These are phyloP conservation scores for Myotis brandtii DNA, from an alignment of 2,113 vertebrate genomes.

Conservation along the genomic window DNA sequence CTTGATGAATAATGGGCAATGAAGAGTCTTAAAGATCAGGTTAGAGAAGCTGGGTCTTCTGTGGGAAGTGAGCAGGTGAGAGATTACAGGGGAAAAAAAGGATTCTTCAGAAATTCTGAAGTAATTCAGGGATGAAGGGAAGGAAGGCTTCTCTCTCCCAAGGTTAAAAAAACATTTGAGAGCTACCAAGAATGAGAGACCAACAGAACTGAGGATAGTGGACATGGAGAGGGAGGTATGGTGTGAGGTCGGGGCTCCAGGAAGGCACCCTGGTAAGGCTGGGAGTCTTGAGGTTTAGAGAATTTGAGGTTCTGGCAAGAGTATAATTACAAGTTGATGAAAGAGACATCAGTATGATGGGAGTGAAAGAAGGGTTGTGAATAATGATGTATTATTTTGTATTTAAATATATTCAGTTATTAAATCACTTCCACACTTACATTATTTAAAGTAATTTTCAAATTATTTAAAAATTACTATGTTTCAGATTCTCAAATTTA, in stretches of 20 bases:
- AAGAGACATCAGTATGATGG: background rate
- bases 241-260: background rate
- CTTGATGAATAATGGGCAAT: background rate
- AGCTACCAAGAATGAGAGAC: background rate
- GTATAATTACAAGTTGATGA: background rate
- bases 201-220: background rate
- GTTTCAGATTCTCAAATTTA: background rate
- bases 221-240: background rate
- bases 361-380: background rate
- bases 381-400: background rate
- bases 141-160: background rate
- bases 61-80: background rate
- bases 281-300: background rate
- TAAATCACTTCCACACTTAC: conserved; percentile 4
- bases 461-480: background rate
- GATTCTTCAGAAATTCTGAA: background rate
- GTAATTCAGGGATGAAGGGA: background rate
- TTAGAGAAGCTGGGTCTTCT: background rate
- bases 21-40: background rate
- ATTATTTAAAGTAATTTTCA: conserved; percentile 8
- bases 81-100: background rate
- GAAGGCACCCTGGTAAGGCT: background rate
- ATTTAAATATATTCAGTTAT: background rate
- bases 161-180: background rate
- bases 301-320: background rate